Conservation (phyloP, 2,888 invertebrate genomes). For the Mesorhabditis spiculigera region DNA sequence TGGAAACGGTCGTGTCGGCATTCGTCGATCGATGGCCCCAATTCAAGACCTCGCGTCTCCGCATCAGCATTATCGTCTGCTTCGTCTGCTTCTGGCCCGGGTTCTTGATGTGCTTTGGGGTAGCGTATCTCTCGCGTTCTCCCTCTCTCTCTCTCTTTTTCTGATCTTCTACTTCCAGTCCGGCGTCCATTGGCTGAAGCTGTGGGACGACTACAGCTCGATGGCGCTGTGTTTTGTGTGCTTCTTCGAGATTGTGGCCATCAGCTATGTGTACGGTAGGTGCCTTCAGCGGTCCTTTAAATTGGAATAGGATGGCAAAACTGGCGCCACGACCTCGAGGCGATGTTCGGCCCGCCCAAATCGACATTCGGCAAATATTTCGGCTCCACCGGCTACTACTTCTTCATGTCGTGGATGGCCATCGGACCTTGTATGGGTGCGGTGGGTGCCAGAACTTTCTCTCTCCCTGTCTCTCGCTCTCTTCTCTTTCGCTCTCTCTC, state of each 20-base stretch:
- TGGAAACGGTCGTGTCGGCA: conserved; percentile 16
- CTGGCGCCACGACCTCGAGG: conserved; percentile 31
- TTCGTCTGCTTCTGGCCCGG: conserved; percentile 14
- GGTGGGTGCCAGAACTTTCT: neutral
- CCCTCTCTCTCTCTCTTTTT: too few species aligned
- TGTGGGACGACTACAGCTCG: conserved; percentile 47
- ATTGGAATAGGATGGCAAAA: conserved; percentile 22
- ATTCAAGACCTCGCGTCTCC: neutral
- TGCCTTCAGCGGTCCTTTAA: neutral
- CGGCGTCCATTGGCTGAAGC: conserved; percentile 44
- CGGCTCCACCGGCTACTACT: neutral
- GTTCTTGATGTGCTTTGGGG: neutral
- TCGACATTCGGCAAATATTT: conserved; percentile 9
- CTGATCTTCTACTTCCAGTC: conserved; percentile 18
- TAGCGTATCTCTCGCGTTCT: neutral
- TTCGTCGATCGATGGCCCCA: neutral
- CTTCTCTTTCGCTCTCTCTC: too few species aligned
- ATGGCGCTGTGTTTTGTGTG: conserved; percentile 32
- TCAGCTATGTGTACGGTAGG: conserved; percentile 40
- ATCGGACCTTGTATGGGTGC: neutral
- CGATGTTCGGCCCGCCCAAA: conserved; percentile 39
- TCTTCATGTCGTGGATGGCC: neutral
- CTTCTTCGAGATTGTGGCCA: conserved; percentile 23
- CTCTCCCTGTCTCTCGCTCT: too few species aligned
- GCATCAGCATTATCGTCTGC: conserved; percentile 33